Percentiles rank a stretch among this genome's conserved stretches.
phyloP scores from a whole-genome alignment of 2,797 vertebrate species.

The Eurystomus glaucurus region DNA sequence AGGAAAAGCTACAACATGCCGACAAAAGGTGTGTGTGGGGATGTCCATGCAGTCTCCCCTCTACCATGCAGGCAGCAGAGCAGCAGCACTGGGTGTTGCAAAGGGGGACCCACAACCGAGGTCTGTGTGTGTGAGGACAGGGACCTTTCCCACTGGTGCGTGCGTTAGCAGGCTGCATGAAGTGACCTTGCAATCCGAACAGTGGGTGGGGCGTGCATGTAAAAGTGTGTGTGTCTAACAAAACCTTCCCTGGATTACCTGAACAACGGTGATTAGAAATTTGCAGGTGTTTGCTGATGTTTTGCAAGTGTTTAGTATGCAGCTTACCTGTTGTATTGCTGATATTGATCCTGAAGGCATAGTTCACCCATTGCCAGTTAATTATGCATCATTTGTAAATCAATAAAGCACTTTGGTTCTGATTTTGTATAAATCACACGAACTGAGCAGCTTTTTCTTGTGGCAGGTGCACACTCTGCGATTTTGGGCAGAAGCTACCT shows the following conservation, averaged over 20 bases:
- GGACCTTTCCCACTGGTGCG: neutral
- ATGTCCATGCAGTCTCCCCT: neutral
- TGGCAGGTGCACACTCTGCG: neutral
- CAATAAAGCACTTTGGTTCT: neutral
- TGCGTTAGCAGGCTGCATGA: neutral
- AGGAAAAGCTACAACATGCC: neutral
- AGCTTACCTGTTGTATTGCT: neutral
- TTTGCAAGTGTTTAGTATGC: neutral
- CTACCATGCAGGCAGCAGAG: neutral
- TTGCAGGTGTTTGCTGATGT: neutral
- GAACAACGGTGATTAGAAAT: neutral
- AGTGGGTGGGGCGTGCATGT: fast-evolving
- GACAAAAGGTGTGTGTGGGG: neutral
- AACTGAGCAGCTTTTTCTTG: neutral
- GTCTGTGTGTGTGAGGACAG: fast-evolving
- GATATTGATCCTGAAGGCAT: neutral
- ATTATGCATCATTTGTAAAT: neutral
- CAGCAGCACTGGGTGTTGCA: neutral
- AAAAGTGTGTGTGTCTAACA: neutral
- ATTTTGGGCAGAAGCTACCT: neutral
- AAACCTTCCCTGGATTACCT: neutral
- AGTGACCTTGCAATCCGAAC: neutral
- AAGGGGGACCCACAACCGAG: fast-evolving
- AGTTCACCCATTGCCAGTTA: neutral
- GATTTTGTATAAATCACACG: neutral